phyloP scores from a whole-genome alignment of 92 coral and sea anemone species.

The Phymanthus crucifer region DNA sequence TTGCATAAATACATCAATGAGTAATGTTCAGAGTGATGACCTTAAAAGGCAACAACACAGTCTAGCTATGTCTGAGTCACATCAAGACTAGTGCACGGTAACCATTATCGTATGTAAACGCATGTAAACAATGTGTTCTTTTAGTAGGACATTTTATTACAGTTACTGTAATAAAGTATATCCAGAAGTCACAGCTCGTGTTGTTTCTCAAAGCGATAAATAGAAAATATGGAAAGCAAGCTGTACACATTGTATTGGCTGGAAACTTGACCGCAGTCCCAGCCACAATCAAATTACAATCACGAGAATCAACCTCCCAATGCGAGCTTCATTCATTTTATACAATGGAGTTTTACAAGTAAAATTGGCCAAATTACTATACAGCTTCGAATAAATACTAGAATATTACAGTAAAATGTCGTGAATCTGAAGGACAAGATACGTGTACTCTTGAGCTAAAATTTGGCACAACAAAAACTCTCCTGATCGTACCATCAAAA shows the following conservation, averaged over 20 bases:
- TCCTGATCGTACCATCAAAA: constrained; percentile 12
- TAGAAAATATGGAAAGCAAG: no score
- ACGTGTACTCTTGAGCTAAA: no score
- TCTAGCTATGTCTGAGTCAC: background rate
- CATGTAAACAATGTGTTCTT: background rate
- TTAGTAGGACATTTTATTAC: background rate
- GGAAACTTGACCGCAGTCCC: background rate
- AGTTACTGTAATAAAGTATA: no score
- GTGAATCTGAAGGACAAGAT: no score
- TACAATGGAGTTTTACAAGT: background rate
- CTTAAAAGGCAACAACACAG: constrained; percentile 2
- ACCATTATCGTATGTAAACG: background rate
- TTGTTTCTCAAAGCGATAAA: no score
- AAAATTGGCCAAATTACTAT: background rate
- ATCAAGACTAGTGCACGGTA: background rate
- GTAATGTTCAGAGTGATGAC: constrained; percentile 4
- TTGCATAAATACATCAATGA: background rate
- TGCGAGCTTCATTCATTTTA: background rate
- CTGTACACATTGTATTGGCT: background rate
- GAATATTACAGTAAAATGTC: no score
- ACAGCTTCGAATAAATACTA: background rate
- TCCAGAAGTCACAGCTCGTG: no score
- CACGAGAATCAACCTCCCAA: background rate
- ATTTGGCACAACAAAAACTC: no score
- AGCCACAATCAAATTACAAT: constrained; percentile 5